phyloP scores from a whole-genome alignment of 2,113 vertebrate species.

The Phylloscopus trochilus region DNA sequence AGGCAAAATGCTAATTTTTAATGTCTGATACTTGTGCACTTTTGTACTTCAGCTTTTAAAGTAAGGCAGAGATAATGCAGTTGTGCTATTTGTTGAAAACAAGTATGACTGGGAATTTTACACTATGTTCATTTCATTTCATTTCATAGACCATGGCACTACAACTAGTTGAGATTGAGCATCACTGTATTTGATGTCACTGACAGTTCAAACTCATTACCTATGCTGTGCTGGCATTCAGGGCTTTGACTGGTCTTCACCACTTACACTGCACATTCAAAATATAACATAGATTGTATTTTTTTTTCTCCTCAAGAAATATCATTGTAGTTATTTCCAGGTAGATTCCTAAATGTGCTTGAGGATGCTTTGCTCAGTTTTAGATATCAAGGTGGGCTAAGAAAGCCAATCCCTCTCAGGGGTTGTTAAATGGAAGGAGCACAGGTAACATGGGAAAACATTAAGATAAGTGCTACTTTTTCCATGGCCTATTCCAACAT shows the following conservation, averaged over 20 bases:
- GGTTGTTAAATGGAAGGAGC: not conserved
- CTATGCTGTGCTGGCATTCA: not conserved
- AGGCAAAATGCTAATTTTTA: not conserved
- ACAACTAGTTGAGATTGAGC: not conserved
- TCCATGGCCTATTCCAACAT: not conserved
- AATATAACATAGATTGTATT: not conserved
- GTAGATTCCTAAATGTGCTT: not conserved
- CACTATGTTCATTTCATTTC: not conserved
- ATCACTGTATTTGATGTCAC: not conserved
- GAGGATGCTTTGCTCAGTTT: not conserved
- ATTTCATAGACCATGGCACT: not conserved
- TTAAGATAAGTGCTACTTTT: not conserved
- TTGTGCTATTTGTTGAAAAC: not conserved
- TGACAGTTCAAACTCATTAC: not conserved
- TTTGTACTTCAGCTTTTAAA: not conserved
- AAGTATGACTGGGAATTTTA: not conserved
- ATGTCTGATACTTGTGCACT: not conserved
- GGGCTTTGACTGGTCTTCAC: not conserved
- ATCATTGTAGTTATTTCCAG: not conserved
- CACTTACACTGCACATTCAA: not conserved
- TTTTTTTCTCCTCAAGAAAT: not conserved
- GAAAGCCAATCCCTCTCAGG: not conserved
- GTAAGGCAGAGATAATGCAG: not conserved
- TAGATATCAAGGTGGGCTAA: not conserved
- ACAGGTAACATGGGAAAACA: not conserved